A percentile compares a stretch with the other conserved stretches of the same genome.
Conservation (phyloP, 1,140 invertebrate species). For the Eupristina koningsbergeri region DNA sequence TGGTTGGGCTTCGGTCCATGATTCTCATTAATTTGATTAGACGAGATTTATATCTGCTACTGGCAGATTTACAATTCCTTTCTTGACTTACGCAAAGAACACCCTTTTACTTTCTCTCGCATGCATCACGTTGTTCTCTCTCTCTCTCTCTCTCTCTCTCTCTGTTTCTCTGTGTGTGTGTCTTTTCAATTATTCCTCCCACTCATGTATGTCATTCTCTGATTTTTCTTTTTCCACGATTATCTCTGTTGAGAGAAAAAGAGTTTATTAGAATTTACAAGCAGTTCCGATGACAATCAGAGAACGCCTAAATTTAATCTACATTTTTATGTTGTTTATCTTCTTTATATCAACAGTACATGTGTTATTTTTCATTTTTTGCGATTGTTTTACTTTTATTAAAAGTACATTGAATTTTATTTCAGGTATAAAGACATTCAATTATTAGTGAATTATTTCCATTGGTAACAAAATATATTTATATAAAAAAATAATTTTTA, state of each 20-base stretch:
- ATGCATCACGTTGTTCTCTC: neutral
- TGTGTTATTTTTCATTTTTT: too few relatives aligned
- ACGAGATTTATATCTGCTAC: slow-evolving; percentile 60
- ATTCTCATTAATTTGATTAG: slow-evolving; percentile 64
- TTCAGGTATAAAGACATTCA: too few relatives aligned
- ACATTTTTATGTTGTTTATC: too few relatives aligned
- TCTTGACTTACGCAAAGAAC: neutral
- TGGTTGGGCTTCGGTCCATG: slow-evolving; percentile 58
- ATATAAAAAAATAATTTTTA: too few relatives aligned
- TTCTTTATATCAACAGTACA: too few relatives aligned
- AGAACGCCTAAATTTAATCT: slow-evolving; percentile 58
- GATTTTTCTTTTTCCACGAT: neutral
- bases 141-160: neutral
- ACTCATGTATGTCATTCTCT: neutral
- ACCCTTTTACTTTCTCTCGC: neutral
- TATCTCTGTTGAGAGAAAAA: neutral
- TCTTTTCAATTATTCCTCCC: neutral
- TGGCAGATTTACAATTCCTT: slow-evolving; percentile 40
- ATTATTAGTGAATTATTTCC: too few relatives aligned
- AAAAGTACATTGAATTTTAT: too few relatives aligned
- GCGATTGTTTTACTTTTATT: too few relatives aligned
- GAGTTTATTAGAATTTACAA: slow-evolving; percentile 63
- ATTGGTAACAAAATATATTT: too few relatives aligned
- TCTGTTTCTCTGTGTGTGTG: neutral
- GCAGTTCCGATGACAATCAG: slow-evolving; percentile 58